Percentiles rank a stretch among this genome's conserved stretches.
phyloP scores from a whole-genome alignment of 2,797 vertebrate species.

The Pangasius sanitwongsei region DNA sequence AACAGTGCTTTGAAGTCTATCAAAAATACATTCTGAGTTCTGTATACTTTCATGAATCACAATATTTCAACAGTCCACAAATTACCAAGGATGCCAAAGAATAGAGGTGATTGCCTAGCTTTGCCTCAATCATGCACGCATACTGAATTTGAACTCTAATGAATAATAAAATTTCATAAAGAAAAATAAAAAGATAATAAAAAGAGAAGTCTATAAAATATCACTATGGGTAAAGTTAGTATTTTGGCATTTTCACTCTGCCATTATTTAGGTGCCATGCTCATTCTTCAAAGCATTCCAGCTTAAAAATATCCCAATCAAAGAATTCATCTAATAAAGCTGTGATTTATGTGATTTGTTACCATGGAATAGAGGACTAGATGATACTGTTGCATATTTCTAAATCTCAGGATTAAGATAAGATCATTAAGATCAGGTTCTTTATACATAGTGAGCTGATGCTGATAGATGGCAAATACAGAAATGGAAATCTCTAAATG shows the following conservation, averaged over 20 bases:
- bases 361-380: background rate
- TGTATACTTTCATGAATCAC: constrained; percentile 28
- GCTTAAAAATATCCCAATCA: background rate
- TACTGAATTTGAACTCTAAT: background rate
- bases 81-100: constrained; percentile 44
- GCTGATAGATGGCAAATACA: background rate
- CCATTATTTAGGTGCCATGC: background rate
- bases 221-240: background rate
- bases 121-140: background rate
- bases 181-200: background rate
- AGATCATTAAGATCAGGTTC: background rate
- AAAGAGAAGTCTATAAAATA: background rate
- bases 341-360: background rate
- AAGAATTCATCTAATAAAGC: background rate
- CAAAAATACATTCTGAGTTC: no score
- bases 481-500: background rate
- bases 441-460: background rate
- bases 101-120: constrained; percentile 44
- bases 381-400: background rate
- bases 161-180: background rate
- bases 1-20: no score
- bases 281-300: background rate
- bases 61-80: constrained; percentile 52
- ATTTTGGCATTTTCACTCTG: background rate
- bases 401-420: background rate